Evolutionary conservation across 2,113 vertebrate genomes (phyloP).

Genomic region (Capreolus pygargus): DNA sequence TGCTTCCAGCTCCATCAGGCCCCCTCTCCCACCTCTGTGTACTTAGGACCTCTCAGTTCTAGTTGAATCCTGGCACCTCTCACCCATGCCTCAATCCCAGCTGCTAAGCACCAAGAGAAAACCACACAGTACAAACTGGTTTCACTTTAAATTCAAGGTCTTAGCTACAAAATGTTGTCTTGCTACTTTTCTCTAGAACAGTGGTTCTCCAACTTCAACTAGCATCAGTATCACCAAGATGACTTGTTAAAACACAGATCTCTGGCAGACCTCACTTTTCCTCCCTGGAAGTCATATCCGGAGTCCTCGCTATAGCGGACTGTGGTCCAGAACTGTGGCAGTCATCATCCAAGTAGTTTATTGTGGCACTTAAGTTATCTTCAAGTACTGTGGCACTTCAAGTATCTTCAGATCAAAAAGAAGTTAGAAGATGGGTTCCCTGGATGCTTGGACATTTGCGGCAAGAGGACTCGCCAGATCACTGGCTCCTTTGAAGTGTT

Average conservation of each 20-base stretch:
- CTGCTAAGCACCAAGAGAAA: background rate
- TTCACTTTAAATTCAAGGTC: background rate
- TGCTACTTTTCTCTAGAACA: background rate
- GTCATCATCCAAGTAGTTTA: background rate
- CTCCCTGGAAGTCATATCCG: background rate
- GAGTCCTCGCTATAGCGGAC: background rate
- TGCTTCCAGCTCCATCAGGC: background rate
- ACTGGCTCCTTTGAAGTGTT: constrained; percentile 80
- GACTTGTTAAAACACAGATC: background rate
- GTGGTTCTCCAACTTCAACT: background rate
- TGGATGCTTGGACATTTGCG: constrained; percentile 63
- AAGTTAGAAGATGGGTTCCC: constrained; percentile 77
- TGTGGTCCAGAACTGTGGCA: background rate
- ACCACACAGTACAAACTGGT: background rate
- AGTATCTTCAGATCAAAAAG: constrained; percentile 77
- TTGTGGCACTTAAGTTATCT: constrained; percentile 69
- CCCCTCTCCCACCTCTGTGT: background rate
- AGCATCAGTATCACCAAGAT: background rate
- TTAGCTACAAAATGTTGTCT: background rate
- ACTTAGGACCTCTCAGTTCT: background rate
- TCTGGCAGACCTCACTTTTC: background rate
- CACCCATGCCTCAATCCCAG: background rate
- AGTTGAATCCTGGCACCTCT: background rate
- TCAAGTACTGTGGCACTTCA: constrained; percentile 52
- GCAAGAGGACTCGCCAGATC: constrained; percentile 71